These are phyloP conservation scores for Andricus quercusramuli DNA, from an alignment of 2,888 invertebrate species.

Conservation along the genomic window DNA sequence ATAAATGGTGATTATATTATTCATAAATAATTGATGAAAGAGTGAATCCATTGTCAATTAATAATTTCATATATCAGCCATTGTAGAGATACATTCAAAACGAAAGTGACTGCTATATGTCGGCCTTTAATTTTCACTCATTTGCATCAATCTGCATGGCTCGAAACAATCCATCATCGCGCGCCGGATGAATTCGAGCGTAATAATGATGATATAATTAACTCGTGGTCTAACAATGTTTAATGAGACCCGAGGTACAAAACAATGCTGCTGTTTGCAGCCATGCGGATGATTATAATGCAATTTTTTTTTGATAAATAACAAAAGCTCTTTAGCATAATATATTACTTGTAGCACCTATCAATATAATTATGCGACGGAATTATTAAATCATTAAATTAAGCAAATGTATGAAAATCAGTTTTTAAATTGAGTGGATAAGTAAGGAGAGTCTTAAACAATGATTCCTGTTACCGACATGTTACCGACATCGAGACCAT, in stretches of 20 bases:
- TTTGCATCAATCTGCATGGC: not conserved
- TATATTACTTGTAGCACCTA: not conserved
- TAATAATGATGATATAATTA: constrained; percentile 29
- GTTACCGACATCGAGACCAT: too few relatives aligned
- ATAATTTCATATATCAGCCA: not conserved
- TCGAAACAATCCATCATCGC: constrained; percentile 11
- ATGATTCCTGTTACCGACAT: too few relatives aligned
- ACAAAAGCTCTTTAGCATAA: not conserved
- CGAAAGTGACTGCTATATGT: not conserved
- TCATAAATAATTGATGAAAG: not conserved
- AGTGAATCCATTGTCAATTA: not conserved
- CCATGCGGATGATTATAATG: not conserved
- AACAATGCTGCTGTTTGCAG: not conserved
- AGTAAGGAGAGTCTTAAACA: too few relatives aligned
- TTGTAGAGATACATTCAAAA: not conserved
- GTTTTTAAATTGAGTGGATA: too few relatives aligned
- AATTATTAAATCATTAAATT: not conserved
- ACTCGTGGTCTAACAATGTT: not conserved
- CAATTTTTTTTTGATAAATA: not conserved
- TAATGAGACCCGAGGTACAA: constrained; percentile 9
- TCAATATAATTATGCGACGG: not conserved
- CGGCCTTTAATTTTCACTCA: not conserved
- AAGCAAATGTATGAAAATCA: too few relatives aligned
- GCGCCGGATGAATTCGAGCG: not conserved
- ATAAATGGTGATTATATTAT: too few relatives aligned